phyloP scores from a whole-genome alignment of 2,797 vertebrate species.

The Phataginus tricuspis region DNA sequence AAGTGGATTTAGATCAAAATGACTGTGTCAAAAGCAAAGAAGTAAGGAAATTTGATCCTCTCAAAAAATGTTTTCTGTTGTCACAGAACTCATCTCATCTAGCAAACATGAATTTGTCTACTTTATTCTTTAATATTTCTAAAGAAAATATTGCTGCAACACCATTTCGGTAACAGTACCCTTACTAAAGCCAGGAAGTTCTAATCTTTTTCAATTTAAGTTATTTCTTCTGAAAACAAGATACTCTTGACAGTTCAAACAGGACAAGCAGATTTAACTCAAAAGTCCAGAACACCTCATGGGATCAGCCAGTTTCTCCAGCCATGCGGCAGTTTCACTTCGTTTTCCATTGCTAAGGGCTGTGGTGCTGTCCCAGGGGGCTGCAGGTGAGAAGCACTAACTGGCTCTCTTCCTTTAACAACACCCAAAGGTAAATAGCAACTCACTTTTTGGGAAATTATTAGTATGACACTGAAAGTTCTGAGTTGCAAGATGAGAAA shows the following conservation, averaged over 20 bases:
- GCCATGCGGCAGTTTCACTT: neutral
- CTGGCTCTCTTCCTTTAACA: neutral
- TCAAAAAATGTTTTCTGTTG: neutral
- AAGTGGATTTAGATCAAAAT: neutral
- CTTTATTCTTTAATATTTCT: neutral
- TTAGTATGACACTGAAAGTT: neutral
- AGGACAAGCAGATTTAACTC: neutral
- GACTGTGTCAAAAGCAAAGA: neutral
- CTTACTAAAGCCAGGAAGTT: neutral
- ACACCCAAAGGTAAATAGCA: neutral
- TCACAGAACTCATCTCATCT: neutral
- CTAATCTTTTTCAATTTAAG: neutral
- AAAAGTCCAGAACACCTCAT: neutral
- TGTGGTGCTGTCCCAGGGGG: neutral
- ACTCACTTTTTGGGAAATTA: constrained; percentile 1
- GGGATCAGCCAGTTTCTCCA: no score
- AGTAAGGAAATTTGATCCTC: neutral
- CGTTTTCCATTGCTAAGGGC: neutral
- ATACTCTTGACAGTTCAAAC: neutral
- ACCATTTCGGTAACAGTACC: neutral
- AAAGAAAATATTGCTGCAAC: neutral
- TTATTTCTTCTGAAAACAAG: constrained; percentile 21
- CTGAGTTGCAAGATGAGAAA: neutral
- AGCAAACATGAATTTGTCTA: neutral
- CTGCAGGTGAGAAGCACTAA: neutral